Evolutionary conservation across 1,140 invertebrate species (phyloP).

Genomic region (Sarcophaga bullata): DNA sequence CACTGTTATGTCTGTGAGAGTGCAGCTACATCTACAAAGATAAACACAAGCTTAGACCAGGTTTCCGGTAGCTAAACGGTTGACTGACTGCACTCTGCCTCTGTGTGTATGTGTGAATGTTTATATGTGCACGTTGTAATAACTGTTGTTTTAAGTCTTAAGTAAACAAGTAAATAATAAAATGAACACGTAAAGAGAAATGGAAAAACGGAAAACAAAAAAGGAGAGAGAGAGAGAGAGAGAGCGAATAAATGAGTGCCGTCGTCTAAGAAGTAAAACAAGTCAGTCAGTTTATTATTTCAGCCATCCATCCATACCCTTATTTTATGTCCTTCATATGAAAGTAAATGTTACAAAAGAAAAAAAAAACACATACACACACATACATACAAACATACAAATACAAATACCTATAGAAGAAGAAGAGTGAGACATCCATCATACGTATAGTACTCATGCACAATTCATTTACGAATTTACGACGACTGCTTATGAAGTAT

Average conservation of each 20-base stretch:
- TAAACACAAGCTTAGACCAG: background rate
- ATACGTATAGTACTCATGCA: background rate
- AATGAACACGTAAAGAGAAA: background rate
- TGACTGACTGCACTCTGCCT: background rate
- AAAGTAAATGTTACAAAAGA: too few species aligned
- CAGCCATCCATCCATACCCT: background rate
- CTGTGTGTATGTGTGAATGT: background rate
- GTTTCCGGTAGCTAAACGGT: constrained; percentile 13
- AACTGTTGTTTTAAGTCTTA: constrained; percentile 3
- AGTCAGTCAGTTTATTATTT: background rate
- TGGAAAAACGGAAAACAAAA: too few species aligned
- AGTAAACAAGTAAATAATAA: background rate
- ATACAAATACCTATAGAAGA: too few species aligned
- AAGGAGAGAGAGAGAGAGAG: too few species aligned
- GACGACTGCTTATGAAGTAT: background rate
- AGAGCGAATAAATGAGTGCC: too few species aligned
- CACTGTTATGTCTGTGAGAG: background rate
- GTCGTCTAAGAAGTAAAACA: background rate
- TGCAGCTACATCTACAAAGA: background rate
- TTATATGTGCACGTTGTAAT: background rate
- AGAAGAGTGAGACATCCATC: too few species aligned
- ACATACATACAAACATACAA: too few species aligned
- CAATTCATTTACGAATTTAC: constrained; percentile 9
- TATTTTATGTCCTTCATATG: background rate
- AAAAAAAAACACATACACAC: too few species aligned